Conservation (phyloP, 2,113 vertebrate species). For the Cacatua alba region DNA sequence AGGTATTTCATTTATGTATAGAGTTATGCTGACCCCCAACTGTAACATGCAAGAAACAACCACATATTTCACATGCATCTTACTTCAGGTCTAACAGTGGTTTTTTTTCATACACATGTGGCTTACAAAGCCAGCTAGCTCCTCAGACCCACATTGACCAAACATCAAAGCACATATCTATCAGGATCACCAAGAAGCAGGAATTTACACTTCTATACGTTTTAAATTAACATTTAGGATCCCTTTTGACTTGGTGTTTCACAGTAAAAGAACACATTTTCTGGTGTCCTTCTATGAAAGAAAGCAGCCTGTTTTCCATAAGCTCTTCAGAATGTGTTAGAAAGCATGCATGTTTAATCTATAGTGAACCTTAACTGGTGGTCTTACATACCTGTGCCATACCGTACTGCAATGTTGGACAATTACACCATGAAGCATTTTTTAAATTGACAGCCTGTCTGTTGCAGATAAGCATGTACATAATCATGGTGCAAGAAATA, state of each 20-base stretch:
- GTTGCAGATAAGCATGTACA: background rate
- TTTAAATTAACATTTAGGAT: background rate
- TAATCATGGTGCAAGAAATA: background rate
- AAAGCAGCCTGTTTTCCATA: background rate
- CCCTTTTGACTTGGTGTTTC: background rate
- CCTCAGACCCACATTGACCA: background rate
- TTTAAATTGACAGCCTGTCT: conserved; percentile 42
- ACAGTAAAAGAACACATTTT: background rate
- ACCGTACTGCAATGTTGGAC: background rate
- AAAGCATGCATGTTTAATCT: conserved; percentile 11
- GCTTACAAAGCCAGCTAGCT: background rate
- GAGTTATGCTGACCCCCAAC: background rate
- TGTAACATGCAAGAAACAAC: background rate
- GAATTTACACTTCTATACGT: background rate
- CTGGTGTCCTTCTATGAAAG: background rate
- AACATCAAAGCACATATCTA: background rate
- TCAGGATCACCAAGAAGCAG: background rate
- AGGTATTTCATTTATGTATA: background rate
- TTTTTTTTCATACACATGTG: accelerated
- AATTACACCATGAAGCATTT: background rate
- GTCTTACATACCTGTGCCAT: background rate
- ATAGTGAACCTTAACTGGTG: background rate
- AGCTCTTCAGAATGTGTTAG: background rate
- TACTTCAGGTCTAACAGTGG: background rate
- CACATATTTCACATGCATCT: background rate